Conservation (phyloP, 2,797 vertebrate genomes). For the Acrossocheilus fasciatus region DNA sequence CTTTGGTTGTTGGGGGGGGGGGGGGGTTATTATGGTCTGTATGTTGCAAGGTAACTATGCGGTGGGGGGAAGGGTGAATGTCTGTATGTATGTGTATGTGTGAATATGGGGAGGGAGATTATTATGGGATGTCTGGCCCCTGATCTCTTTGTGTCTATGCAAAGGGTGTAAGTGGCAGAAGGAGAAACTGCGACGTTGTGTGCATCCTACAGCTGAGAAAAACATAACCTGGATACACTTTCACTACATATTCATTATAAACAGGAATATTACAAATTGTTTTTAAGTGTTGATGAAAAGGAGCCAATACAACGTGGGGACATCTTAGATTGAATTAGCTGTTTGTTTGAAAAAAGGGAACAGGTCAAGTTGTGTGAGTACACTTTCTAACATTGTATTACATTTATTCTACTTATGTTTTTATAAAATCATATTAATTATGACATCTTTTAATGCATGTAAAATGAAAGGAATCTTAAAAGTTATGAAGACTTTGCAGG, state of each 20-base stretch:
- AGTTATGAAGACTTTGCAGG: constrained; percentile 57
- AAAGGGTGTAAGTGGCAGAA: constrained; percentile 80
- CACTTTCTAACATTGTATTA: constrained; percentile 52
- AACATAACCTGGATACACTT: neutral
- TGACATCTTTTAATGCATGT: neutral
- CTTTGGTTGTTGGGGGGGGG: constrained; percentile 64
- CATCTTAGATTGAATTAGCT: constrained; percentile 44
- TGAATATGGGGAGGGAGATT: constrained; percentile 69
- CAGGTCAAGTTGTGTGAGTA: constrained; percentile 78
- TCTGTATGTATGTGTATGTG: constrained; percentile 68
- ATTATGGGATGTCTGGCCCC: constrained; percentile 90
- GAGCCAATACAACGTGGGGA: constrained; percentile 57
- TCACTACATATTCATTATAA: constrained; percentile 58
- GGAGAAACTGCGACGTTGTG: constrained; percentile 79
- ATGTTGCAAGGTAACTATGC: constrained; percentile 91
- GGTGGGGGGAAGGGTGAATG: constrained; percentile 83
- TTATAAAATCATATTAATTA: neutral
- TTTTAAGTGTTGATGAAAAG: constrained; percentile 60
- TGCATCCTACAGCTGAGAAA: constrained; percentile 71
- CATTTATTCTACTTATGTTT: constrained; percentile 41
- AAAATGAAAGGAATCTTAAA: neutral
- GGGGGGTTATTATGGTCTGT: constrained; percentile 88
- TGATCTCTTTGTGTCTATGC: constrained; percentile 88
- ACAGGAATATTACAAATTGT: constrained; percentile 43
- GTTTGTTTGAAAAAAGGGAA: constrained; percentile 65